phyloP scores from a whole-genome alignment of 2,888 invertebrate genomes.

The Epistrophella euchroma region DNA sequence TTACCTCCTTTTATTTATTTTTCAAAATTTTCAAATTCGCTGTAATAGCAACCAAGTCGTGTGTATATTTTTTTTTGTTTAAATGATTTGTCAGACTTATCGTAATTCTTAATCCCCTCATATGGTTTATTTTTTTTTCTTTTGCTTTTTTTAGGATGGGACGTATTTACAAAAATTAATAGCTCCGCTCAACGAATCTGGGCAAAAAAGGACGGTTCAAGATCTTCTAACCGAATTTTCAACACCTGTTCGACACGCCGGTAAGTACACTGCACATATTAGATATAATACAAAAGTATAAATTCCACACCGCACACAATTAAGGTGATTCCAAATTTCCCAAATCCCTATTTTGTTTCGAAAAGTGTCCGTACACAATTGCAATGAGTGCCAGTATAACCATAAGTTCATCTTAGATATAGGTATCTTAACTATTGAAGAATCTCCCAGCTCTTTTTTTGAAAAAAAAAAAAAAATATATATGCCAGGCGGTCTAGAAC shows the following conservation, averaged over 20 bases:
- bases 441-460: slow-evolving; percentile 20
- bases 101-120: slow-evolving; percentile 54
- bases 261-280: slow-evolving; percentile 78
- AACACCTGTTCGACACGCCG: slow-evolving; percentile 82
- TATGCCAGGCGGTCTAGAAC: slow-evolving; percentile 81
- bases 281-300: slow-evolving; percentile 9
- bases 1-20: not conserved
- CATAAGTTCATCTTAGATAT: slow-evolving; percentile 32
- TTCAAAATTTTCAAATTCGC: not conserved
- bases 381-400: slow-evolving; percentile 49
- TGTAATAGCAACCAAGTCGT: not conserved
- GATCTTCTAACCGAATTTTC: slow-evolving; percentile 83
- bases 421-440: slow-evolving; percentile 25
- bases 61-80: not conserved
- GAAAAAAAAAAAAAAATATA: too few species aligned
- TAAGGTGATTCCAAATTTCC: slow-evolving; percentile 67
- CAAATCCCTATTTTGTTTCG: slow-evolving; percentile 58
- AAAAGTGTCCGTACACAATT: slow-evolving; percentile 59
- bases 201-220: slow-evolving; percentile 82
- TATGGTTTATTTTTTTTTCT: slow-evolving; percentile 50
- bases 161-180: slow-evolving; percentile 83
- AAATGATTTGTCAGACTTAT: slow-evolving; percentile 33
- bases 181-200: slow-evolving; percentile 81
- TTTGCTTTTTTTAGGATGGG: slow-evolving; percentile 80
- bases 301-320: slow-evolving; percentile 67